Evolutionary conservation across 1,140 invertebrate genomes (phyloP), one percentile per base, ranked within the genome.

Genomic region (Thalassaphorura encarpata): DNA sequence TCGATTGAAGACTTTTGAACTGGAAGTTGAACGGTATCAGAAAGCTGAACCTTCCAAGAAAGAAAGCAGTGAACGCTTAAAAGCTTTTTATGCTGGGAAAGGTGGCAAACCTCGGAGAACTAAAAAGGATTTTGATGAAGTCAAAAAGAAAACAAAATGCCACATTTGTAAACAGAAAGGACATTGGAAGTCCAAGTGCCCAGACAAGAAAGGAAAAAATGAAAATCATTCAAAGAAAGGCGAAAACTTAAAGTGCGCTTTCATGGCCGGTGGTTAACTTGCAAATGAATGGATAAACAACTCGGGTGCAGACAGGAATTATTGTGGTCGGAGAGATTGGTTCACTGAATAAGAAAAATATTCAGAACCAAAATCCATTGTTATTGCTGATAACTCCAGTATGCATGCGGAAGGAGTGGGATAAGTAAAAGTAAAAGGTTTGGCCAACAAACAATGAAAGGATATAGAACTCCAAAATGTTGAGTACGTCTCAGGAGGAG

Each of bases 71-170:
- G 52, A 46, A 21, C 19, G 23, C 36, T 19, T 18, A 2, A 52
- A 58, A 46, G 40, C 48, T n/a, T 56, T 18, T 18, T 11, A 3
- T 24, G 43, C 49, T 19, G 47, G 53, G 1, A 29, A 47, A 16
- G 21, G 13, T 15, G n/a, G n/a, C n/a, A 18, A 54, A 21, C 28
- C n/a, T 1, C 39, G 29, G 24, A 36, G 46, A 19, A 43, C 57
- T 0, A 59, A 43, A 28, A 45, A 59, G 36, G 57, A 59, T 33
- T 16, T 59, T 11, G 36, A 26, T 5, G 51, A 50, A 16, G 2
- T 59, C 3, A 60, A 60, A 23, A 60, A 60, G 27, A 60, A 45
- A 3, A 43, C 42, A 5, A 36, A 33, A n/a, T 60, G 58, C 28
- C 39, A 55, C 40, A 39, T 8, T 0, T 60, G 58, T 47, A 33